Conservation (phyloP, 2,888 invertebrate species). For the Tolmerus cingulatus region DNA sequence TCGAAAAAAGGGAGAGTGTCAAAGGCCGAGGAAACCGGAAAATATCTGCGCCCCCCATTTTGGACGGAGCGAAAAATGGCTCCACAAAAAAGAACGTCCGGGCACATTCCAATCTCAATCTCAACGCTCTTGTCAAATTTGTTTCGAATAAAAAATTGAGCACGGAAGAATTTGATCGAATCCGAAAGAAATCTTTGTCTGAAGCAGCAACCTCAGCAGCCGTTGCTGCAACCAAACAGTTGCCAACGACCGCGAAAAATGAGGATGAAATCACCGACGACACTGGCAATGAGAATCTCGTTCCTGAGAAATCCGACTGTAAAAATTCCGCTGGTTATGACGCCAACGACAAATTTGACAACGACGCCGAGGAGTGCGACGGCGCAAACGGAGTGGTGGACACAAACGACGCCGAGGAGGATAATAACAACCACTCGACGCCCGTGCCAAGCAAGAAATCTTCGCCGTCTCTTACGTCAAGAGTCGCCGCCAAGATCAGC, state of each 20-base stretch:
- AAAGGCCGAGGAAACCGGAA: constrained; percentile 55
- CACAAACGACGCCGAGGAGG: not conserved
- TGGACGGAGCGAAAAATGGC: constrained; percentile 43
- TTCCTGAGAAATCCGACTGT: constrained; percentile 54
- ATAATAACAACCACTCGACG: not conserved
- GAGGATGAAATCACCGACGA: constrained; percentile 5
- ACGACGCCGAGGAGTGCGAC: not conserved
- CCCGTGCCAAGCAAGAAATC: constrained; percentile 46
- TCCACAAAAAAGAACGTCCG: constrained; percentile 49
- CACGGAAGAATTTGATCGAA: constrained; percentile 57
- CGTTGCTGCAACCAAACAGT: constrained; percentile 53
- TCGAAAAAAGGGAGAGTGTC: constrained; percentile 55
- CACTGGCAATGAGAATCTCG: constrained; percentile 53
- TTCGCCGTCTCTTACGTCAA: constrained; percentile 59
- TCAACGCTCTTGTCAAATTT: constrained; percentile 58
- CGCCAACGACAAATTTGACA: constrained; percentile 48
- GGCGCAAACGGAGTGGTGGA: not conserved
- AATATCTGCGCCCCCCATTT: constrained; percentile 53
- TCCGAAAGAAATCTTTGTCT: constrained; percentile 57
- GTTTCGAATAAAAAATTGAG: constrained; percentile 56
- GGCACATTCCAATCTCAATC: constrained; percentile 55
- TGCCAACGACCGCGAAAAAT: constrained; percentile 51
- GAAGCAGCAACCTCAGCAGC: constrained; percentile 55
- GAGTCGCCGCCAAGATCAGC: constrained; percentile 60
- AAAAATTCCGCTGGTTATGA: constrained; percentile 51